These are phyloP conservation scores for Altica lythri DNA, from an alignment of 2,888 invertebrate species.

Conservation along the genomic window DNA sequence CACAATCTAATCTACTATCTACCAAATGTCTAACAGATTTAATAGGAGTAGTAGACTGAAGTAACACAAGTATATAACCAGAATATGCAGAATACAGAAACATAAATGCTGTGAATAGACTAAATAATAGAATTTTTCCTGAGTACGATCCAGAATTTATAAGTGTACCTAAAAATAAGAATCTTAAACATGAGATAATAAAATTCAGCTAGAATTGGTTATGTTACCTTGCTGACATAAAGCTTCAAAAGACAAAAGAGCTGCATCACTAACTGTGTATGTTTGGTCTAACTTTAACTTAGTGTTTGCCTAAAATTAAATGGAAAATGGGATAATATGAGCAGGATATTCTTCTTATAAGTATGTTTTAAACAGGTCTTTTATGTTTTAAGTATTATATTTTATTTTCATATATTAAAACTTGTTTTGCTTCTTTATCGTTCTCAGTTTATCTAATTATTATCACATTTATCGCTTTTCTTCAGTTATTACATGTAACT, in stretches of 20 bases:
- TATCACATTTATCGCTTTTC: too few relatives aligned
- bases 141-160: constrained; percentile 53
- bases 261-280: constrained; percentile 51
- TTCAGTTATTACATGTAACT: too few relatives aligned
- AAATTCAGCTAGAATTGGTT: too few relatives aligned
- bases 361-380: too few relatives aligned
- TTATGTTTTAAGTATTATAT: too few relatives aligned
- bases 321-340: too few relatives aligned
- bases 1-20: constrained; percentile 56
- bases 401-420: too few relatives aligned
- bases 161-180: constrained; percentile 49
- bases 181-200: too few relatives aligned
- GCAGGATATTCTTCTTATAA: too few relatives aligned
- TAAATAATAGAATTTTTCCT: constrained; percentile 55
- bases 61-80: constrained; percentile 60
- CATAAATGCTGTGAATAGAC: constrained; percentile 55
- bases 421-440: too few relatives aligned
- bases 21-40: constrained; percentile 53
- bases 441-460: too few relatives aligned
- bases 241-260: constrained; percentile 58
- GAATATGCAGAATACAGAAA: constrained; percentile 60
- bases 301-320: constrained; percentile 1
- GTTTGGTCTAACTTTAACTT: constrained; percentile 27
- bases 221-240: constrained; percentile 58
- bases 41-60: constrained; percentile 58